These are phyloP conservation scores for Paracyclopina nana DNA, from an alignment of 1,140 invertebrate genomes.

Conservation along the genomic window DNA sequence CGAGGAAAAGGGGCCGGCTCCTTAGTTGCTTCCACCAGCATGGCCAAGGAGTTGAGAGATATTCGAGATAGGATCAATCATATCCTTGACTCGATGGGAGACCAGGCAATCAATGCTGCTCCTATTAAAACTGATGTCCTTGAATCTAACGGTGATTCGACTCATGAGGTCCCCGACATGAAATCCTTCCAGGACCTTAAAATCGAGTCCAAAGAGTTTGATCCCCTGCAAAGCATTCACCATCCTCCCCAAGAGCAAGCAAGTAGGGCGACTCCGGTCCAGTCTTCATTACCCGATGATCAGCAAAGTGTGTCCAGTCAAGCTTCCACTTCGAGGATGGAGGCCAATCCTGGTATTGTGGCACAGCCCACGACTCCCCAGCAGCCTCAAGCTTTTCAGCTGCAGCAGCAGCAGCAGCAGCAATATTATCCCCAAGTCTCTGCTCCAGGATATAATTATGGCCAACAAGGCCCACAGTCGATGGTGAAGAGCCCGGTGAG, in stretches of 20 bases:
- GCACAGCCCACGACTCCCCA: not conserved
- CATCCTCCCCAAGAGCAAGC: too few relatives aligned
- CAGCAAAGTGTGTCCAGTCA: too few relatives aligned
- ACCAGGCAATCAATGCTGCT: not conserved
- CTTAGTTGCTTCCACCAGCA: not conserved
- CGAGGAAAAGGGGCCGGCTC: too few relatives aligned
- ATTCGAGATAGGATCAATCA: conserved; percentile 4
- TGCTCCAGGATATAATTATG: not conserved
- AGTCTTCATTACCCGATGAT: too few relatives aligned
- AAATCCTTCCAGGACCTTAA: not conserved
- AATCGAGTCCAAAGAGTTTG: conserved; percentile 3
- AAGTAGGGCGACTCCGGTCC: not conserved
- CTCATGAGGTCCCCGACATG: not conserved
- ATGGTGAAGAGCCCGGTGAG: not conserved
- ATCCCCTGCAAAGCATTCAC: conserved; percentile 2
- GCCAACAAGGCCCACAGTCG: not conserved
- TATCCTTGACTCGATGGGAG: conserved; percentile 2
- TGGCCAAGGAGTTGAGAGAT: conserved; percentile 1
- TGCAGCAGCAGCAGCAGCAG: conserved; percentile 1
- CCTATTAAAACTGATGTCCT: not conserved
- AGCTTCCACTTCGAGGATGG: not conserved
- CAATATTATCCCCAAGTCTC: not conserved
- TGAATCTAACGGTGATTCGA: not conserved
- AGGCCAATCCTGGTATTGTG: not conserved
- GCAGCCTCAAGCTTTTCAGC: not conserved